These are phyloP conservation scores for Intellagama lesueurii DNA, from an alignment of 2,797 vertebrate genomes.

Conservation along the genomic window DNA sequence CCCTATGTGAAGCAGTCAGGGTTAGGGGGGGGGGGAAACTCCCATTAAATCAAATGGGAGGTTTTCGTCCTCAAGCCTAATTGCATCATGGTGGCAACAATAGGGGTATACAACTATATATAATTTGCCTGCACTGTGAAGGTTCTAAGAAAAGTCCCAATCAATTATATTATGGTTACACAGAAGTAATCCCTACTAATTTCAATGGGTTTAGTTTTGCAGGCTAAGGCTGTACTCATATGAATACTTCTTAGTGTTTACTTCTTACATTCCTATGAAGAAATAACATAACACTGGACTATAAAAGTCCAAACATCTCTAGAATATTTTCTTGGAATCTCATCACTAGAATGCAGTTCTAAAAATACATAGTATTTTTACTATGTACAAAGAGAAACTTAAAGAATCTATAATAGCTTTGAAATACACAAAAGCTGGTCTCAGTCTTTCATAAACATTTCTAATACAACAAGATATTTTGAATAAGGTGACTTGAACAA, in stretches of 20 bases:
- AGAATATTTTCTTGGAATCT: background rate
- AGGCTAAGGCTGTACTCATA: background rate
- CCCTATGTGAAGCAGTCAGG: background rate
- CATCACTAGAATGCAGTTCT: background rate
- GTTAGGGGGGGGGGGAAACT: no score
- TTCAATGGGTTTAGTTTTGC: background rate
- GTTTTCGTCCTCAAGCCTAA: background rate
- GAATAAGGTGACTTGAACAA: background rate
- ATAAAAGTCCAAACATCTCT: background rate
- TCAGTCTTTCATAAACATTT: background rate
- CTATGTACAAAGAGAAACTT: no score
- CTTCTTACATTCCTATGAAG: background rate
- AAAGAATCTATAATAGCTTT: background rate
- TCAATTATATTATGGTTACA: background rate
- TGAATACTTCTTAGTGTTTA: no score
- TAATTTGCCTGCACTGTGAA: no score
- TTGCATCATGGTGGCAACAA: background rate
- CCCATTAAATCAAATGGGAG: background rate
- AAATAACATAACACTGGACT: background rate
- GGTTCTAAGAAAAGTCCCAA: background rate
- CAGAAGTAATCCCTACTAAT: background rate
- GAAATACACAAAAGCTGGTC: background rate
- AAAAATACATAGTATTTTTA: background rate
- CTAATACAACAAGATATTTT: background rate
- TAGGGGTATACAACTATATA: no score